Percentiles rank a stretch among this genome's conserved stretches.
phyloP scores from a whole-genome alignment of 2,113 vertebrate genomes.

The Tinamus guttatus region DNA sequence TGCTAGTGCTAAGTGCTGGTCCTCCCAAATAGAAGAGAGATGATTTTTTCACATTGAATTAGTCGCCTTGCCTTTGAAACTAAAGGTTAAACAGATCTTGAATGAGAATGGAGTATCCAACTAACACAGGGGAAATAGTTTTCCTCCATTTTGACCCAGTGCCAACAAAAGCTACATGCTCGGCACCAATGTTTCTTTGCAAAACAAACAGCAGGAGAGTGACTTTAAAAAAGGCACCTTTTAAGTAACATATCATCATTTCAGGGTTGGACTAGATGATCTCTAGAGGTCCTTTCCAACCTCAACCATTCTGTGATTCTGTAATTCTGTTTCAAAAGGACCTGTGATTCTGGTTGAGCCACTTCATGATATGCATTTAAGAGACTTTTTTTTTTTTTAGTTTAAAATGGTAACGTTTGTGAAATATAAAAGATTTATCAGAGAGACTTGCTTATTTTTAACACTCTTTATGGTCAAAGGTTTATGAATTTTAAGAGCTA shows the following conservation, averaged over 20 bases:
- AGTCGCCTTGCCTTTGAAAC: not conserved
- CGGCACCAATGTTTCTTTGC: not conserved
- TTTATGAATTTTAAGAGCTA: not conserved
- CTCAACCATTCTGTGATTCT: no score
- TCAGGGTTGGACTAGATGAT: not conserved
- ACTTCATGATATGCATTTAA: not conserved
- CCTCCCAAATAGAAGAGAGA: not conserved
- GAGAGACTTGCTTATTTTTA: not conserved
- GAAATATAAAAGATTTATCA: not conserved
- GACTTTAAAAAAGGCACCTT: not conserved
- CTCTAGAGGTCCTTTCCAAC: no score
- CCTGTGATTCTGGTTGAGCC: not conserved
- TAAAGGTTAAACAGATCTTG: not conserved
- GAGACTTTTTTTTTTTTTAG: not conserved
- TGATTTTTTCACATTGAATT: not conserved
- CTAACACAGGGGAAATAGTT: not conserved
- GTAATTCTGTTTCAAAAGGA: no score
- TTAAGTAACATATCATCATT: not conserved
- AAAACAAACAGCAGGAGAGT: not conserved
- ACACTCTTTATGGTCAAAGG: fast-evolving
- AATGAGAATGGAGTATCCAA: not conserved
- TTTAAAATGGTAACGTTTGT: not conserved
- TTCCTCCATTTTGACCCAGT: not conserved
- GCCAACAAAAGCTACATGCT: not conserved
- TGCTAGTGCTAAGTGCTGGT: no score